Percentiles rank a stretch among this genome's conserved stretches.
These are phyloP conservation scores for Elephas maximus DNA, from an alignment of 2,113 vertebrate species.

Conservation along the genomic window DNA sequence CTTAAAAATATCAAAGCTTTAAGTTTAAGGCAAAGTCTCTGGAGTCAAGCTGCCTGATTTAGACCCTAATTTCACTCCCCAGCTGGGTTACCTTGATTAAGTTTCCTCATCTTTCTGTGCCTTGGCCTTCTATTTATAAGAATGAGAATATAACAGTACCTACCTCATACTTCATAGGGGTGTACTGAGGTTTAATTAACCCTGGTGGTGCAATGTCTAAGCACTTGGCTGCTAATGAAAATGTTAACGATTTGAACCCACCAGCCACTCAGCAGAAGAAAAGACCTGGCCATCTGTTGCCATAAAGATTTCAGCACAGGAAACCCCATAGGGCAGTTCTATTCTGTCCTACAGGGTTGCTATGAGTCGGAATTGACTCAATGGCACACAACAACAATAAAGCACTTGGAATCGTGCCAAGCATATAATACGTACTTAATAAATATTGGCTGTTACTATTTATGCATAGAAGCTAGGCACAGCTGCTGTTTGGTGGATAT, in stretches of 20 bases:
- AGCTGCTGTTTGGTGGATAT: not conserved
- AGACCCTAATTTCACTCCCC: not conserved
- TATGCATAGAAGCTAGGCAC: not conserved
- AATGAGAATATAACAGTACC: not conserved
- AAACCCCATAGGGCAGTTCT: not conserved
- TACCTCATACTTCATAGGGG: not conserved
- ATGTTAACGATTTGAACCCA: not conserved
- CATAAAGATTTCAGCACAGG: not conserved
- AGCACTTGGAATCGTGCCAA: not conserved
- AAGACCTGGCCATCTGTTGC: not conserved
- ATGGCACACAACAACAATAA: not conserved
- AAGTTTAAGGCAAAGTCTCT: not conserved
- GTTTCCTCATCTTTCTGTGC: not conserved
- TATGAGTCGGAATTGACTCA: no score
- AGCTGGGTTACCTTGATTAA: not conserved
- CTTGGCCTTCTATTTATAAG: not conserved
- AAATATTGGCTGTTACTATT: not conserved
- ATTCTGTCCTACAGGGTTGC: not conserved
- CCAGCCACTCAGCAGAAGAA: not conserved
- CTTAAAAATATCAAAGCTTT: constrained; percentile 1
- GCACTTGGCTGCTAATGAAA: not conserved
- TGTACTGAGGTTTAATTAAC: not conserved
- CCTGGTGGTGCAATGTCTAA: not conserved
- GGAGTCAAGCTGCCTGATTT: not conserved
- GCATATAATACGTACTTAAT: not conserved